A percentile compares a stretch with the other conserved stretches of the same genome.
phyloP scores from a whole-genome alignment of 30 jellyfish, hydroid and myxozoan genomes.

The Cassiopea xamachana region DNA sequence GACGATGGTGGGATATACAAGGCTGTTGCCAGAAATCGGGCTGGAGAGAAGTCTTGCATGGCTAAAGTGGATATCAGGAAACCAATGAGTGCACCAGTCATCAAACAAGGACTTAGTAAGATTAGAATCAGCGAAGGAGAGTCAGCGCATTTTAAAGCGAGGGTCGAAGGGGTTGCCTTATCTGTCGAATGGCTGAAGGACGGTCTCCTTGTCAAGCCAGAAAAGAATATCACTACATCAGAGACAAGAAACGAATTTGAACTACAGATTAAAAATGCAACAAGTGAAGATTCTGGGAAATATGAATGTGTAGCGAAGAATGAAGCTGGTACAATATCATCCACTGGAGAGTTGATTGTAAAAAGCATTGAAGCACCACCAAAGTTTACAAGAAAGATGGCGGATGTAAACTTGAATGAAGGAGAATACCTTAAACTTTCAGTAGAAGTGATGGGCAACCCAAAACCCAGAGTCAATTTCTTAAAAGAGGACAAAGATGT shows the following conservation, averaged over 20 bases:
- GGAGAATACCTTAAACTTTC: conserved; percentile 50
- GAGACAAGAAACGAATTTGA: conserved; percentile 54
- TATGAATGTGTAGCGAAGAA: conserved; percentile 75
- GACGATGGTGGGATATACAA: conserved; percentile 89
- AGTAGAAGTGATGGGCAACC: conserved; percentile 78
- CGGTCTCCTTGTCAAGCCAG: conserved; percentile 61
- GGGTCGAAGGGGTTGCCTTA: conserved; percentile 80
- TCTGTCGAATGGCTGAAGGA: conserved; percentile 79
- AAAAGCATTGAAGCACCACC: conserved; percentile 64
- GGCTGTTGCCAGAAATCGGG: conserved; percentile 73
- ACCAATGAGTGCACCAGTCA: conserved; percentile 72
- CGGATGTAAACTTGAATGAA: conserved; percentile 63
- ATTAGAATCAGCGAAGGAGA: conserved; percentile 51
- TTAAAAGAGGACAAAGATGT: conserved; percentile 80
- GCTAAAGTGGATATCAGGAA: conserved; percentile 61
- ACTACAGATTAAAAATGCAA: conserved; percentile 28
- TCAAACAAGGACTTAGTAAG: conserved; percentile 47
- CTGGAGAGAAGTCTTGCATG: conserved; percentile 81
- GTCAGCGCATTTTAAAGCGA: conserved; percentile 49
- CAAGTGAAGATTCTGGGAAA: conserved; percentile 67
- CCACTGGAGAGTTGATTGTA: conserved; percentile 70
- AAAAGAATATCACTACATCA: conserved; percentile 16
- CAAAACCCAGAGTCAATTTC: conserved; percentile 81
- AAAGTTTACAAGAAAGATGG: conserved; percentile 49
- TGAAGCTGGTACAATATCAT: conserved; percentile 75